These are phyloP conservation scores for Varanus komodoensis DNA, from an alignment of 2,113 vertebrate genomes.

Conservation along the genomic window DNA sequence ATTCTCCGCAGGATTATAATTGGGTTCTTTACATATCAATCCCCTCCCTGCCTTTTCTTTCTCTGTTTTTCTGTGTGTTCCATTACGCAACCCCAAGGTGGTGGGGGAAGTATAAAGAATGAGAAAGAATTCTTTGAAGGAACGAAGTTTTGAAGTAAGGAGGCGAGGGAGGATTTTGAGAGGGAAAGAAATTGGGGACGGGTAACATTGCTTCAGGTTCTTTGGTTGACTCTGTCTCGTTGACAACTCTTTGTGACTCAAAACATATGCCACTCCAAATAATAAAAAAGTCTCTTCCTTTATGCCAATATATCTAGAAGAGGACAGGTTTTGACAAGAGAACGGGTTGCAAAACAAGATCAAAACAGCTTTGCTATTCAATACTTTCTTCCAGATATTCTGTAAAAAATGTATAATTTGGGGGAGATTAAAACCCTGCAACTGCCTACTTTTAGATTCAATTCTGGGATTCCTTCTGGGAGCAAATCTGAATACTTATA, in stretches of 20 bases:
- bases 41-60: too few relatives aligned
- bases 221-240: neutral
- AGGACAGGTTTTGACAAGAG: neutral
- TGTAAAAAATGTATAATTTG: neutral
- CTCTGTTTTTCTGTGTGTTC: too few relatives aligned
- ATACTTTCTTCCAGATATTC: neutral
- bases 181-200: neutral
- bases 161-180: neutral
- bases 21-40: too few relatives aligned
- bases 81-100: too few relatives aligned
- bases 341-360: neutral
- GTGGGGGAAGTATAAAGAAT: neutral
- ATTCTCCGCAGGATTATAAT: too few relatives aligned
- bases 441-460: neutral
- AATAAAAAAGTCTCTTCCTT: neutral
- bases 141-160: neutral
- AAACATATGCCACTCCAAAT: too few relatives aligned
- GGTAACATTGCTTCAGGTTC: neutral
- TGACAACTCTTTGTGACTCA: neutral
- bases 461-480: neutral
- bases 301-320: neutral
- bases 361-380: neutral
- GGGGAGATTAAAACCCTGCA: neutral
- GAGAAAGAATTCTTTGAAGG: neutral
- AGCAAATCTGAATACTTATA: neutral